Evolutionary conservation across 2,113 vertebrate genomes (phyloP).

Genomic region (Gymnobelideus leadbeateri): DNA sequence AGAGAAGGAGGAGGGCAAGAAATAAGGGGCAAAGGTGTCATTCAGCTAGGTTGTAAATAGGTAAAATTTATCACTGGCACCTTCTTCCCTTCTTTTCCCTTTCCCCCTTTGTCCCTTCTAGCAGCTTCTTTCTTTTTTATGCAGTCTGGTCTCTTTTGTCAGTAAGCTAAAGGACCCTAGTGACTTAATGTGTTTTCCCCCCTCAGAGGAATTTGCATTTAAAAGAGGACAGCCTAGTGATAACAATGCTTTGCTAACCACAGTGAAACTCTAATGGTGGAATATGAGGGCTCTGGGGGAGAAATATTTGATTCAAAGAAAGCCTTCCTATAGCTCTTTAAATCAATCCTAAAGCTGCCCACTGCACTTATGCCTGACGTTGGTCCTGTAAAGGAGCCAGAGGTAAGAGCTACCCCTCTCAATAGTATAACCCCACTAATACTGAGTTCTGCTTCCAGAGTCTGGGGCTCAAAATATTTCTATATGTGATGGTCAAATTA

Average conservation of each 20-base stretch:
- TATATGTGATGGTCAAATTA: background rate
- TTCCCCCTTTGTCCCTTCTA: background rate
- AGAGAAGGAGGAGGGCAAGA: background rate
- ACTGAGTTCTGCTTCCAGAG: background rate
- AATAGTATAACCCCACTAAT: background rate
- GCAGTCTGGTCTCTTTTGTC: background rate
- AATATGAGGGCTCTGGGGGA: rapidly evolving
- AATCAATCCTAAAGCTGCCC: background rate
- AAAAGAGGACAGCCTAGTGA: background rate
- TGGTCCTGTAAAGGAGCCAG: background rate
- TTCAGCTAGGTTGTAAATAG: background rate
- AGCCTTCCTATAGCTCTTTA: background rate
- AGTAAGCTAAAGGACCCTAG: background rate
- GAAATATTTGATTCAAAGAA: background rate
- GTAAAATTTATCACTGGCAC: background rate
- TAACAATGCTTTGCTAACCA: background rate
- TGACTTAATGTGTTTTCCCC: background rate
- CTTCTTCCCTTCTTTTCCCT: background rate
- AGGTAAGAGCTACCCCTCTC: background rate
- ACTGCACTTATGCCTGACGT: background rate
- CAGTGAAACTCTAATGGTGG: too few species aligned
- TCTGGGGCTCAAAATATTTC: too few species aligned
- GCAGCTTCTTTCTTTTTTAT: background rate
- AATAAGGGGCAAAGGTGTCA: background rate
- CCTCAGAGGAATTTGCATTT: background rate